These are phyloP conservation scores for Megaceryle alcyon DNA, from an alignment of 2,797 vertebrate species.

Conservation along the genomic window DNA sequence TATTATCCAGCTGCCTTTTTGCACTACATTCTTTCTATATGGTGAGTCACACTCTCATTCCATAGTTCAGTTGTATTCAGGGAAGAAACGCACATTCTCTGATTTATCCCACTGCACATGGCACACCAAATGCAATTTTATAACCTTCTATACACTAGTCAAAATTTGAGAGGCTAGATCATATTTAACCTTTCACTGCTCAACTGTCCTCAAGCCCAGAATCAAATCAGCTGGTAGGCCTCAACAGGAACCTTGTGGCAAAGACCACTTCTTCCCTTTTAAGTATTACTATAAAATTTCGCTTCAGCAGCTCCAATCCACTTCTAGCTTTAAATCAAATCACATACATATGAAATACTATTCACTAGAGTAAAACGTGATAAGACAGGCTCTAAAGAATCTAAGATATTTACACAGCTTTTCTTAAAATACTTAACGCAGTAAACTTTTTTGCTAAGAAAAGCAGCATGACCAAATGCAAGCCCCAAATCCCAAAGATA, in stretches of 20 bases:
- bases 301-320: background rate
- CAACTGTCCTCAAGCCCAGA: background rate
- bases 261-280: background rate
- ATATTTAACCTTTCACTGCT: background rate
- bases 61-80: background rate
- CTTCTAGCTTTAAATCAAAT: background rate
- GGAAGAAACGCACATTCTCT: background rate
- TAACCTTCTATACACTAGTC: background rate
- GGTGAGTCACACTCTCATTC: background rate
- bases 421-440: background rate
- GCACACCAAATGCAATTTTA: background rate
- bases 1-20: conserved; percentile 26
- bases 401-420: background rate
- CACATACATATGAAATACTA: background rate
- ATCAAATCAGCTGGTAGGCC: background rate
- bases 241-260: background rate
- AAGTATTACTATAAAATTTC: background rate
- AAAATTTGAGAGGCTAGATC: background rate
- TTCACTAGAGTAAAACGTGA: background rate
- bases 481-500: background rate
- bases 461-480: background rate
- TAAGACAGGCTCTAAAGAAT: background rate
- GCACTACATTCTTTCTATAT: background rate
- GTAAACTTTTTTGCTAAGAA: background rate
- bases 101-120: background rate